These are phyloP conservation scores for Montipora capricornis DNA, from an alignment of 64 coral and sea anemone genomes.

Conservation along the genomic window DNA sequence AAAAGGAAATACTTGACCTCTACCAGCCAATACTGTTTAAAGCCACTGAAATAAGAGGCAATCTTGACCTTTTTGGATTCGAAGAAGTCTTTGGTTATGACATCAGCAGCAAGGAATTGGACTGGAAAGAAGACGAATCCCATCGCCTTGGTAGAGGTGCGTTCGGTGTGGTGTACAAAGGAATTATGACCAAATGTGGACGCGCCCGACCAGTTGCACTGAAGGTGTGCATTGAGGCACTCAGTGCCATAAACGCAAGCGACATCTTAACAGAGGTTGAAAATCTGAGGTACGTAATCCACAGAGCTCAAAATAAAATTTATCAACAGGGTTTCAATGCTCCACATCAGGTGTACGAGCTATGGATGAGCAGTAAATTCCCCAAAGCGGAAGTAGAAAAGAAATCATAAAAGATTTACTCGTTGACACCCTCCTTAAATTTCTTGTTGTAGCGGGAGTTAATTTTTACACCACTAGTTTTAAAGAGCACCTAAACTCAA, in stretches of 20 bases:
- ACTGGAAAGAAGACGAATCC: conserved; percentile 2
- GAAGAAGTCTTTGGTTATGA: conserved; percentile 11
- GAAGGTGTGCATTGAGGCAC: neutral
- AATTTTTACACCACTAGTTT: no score
- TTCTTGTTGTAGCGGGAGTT: no score
- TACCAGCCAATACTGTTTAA: conserved; percentile 6
- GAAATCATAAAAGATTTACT: no score
- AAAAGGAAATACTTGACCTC: neutral
- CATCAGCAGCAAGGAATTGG: neutral
- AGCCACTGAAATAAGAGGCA: neutral
- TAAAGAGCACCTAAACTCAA: no score
- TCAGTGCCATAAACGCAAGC: neutral
- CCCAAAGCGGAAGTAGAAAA: no score
- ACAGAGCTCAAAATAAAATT: no score
- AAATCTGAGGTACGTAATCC: conserved; percentile 17
- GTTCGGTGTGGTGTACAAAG: conserved; percentile 12
- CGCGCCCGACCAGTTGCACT: neutral
- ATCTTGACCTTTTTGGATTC: conserved; percentile 12
- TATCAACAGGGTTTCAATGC: no score
- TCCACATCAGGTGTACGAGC: no score
- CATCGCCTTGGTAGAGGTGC: neutral
- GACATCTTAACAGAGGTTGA: neutral
- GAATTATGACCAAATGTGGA: neutral
- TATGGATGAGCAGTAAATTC: no score
- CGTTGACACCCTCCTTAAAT: no score